These are phyloP conservation scores for Myopa testacea DNA, from an alignment of 2,888 invertebrate genomes.

Conservation along the genomic window DNA sequence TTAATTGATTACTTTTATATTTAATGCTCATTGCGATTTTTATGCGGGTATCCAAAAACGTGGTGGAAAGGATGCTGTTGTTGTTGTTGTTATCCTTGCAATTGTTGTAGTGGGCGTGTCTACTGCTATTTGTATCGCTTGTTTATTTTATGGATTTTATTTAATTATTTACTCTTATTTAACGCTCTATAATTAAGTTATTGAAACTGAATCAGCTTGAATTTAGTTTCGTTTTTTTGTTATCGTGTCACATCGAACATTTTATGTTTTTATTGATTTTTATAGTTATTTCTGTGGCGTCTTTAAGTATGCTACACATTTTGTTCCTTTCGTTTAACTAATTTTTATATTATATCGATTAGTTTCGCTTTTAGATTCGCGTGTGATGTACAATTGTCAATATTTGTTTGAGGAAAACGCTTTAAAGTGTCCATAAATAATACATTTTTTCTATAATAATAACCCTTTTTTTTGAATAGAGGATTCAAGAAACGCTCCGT, in stretches of 20 bases:
- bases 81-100: no score
- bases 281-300: background rate
- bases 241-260: background rate
- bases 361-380: no score
- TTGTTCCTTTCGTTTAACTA: no score
- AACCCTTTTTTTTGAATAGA: no score
- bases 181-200: conserved; percentile 23
- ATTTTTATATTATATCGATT: no score
- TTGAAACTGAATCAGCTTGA: background rate
- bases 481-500: no score
- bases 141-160: background rate
- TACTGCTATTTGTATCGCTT: background rate
- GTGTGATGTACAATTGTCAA: no score
- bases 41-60: background rate
- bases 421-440: no score
- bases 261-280: background rate
- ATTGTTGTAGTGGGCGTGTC: background rate
- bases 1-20: conserved; percentile 20
- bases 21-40: conserved; percentile 10
- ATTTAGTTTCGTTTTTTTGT: background rate
- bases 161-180: conserved; percentile 25
- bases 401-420: no score
- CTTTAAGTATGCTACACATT: background rate
- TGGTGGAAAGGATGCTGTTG: background rate
- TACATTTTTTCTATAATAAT: no score